Percentiles rank a stretch among this genome's conserved stretches.
Evolutionary conservation across 2,113 vertebrate species (phyloP).

Genomic region (Pituophis catenifer): DNA sequence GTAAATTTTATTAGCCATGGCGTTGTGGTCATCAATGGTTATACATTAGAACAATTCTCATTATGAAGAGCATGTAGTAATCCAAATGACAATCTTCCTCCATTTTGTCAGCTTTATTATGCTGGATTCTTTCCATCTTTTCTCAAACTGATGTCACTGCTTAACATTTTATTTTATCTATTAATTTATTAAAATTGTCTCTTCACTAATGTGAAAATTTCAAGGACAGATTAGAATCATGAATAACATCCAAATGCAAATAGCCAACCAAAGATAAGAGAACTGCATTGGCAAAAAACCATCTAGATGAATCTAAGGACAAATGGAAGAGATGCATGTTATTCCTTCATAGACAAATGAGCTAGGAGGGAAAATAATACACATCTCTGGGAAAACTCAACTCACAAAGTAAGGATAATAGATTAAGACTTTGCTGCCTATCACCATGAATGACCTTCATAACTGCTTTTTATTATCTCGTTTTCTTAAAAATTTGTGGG

Average conservation of each 20-base stretch:
- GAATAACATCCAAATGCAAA: not conserved
- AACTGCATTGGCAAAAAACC: not conserved
- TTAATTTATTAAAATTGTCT: not conserved
- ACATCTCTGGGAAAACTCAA: not conserved
- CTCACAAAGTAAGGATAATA: not conserved
- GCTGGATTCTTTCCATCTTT: not conserved
- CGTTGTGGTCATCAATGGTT: slow-evolving; percentile 9
- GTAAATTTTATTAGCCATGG: slow-evolving; percentile 20
- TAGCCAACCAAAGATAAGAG: not conserved
- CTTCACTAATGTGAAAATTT: not conserved
- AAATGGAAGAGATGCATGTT: not conserved
- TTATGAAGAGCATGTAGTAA: slow-evolving; percentile 41
- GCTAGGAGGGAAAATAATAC: not conserved
- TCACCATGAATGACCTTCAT: not conserved
- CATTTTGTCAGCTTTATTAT: not conserved
- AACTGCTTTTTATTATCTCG: not conserved
- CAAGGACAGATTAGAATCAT: not conserved
- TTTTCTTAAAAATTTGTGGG: not conserved
- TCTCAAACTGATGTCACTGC: not conserved
- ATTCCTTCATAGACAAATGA: no score
- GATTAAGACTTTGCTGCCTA: not conserved
- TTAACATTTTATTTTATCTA: not conserved
- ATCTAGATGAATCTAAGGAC: not conserved
- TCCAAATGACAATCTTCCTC: slow-evolving; percentile 32
- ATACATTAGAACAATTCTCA: slow-evolving; percentile 44